Conservation (phyloP, 2,888 invertebrate species). For the Lithodes maja region DNA sequence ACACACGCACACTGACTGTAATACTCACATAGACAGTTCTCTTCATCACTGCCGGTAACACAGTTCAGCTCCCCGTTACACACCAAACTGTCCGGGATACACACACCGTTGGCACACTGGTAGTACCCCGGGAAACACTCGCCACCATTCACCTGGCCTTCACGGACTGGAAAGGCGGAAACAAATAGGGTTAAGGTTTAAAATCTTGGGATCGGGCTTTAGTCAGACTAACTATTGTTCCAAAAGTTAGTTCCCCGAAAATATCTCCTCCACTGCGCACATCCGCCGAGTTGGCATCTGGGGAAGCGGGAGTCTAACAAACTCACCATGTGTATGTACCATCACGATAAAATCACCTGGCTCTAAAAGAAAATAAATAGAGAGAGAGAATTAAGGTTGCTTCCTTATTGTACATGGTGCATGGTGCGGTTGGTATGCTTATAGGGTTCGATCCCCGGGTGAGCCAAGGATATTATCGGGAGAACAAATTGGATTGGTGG, state of each 20-base stretch:
- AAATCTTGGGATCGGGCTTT: background rate
- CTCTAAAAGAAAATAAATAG: no score
- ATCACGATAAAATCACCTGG: no score
- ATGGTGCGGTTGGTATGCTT: no score
- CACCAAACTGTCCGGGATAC: conserved; percentile 42
- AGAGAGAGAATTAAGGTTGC: no score
- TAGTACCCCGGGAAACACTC: conserved; percentile 55
- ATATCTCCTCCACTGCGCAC: background rate
- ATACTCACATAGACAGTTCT: conserved; percentile 15
- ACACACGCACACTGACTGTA: background rate
- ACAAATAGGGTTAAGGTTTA: background rate
- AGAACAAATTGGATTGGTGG: no score
- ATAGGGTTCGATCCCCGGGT: no score
- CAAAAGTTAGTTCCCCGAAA: background rate
- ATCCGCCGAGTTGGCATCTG: no score
- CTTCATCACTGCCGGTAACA: conserved; percentile 49
- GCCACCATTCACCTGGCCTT: background rate
- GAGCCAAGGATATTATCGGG: no score
- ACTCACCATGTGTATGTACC: no score
- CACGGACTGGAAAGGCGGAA: no score
- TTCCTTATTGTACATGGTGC: no score
- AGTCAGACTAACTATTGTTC: background rate
- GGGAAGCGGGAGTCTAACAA: no score
- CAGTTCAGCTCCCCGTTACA: conserved; percentile 55
- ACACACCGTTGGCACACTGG: conserved; percentile 47